A percentile compares a stretch with the other conserved stretches of the same genome.
phyloP scores from a whole-genome alignment of 2,797 vertebrate species.

The Mergus octosetaceus region DNA sequence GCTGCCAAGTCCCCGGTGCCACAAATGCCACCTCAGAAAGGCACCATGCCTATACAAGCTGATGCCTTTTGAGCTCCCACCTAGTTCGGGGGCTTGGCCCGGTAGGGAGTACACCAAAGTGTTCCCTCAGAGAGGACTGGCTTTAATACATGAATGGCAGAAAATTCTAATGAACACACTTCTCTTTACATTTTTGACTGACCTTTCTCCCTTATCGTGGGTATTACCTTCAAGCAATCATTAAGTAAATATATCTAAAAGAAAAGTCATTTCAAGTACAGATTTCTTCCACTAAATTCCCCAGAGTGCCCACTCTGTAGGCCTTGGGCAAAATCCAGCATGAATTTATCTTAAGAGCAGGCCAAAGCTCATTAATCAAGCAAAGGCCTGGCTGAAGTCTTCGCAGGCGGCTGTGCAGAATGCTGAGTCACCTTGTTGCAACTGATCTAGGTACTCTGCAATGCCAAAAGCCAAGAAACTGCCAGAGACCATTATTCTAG shows the following conservation, averaged over 20 bases:
- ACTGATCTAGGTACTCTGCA: conserved; percentile 36
- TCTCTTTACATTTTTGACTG: background rate
- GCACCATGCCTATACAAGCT: background rate
- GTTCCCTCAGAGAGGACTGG: background rate
- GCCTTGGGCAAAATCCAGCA: conserved; percentile 63
- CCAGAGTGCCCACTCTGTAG: conserved; percentile 34
- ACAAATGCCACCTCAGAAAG: background rate
- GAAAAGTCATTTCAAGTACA: conserved; percentile 66
- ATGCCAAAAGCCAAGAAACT: conserved; percentile 40
- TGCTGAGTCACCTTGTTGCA: conserved; percentile 40
- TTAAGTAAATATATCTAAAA: conserved; percentile 68
- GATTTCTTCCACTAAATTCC: conserved; percentile 42
- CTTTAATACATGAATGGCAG: background rate
- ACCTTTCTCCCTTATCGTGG: conserved; percentile 41
- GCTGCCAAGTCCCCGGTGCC: background rate
- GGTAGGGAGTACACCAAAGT: background rate
- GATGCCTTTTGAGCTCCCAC: background rate
- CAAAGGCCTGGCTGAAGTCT: conserved; percentile 51
- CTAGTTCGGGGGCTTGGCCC: background rate
- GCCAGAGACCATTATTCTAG: conserved; percentile 11
- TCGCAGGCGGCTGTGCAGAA: conserved; percentile 41
- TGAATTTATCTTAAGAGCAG: conserved; percentile 65
- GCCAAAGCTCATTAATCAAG: conserved; percentile 71
- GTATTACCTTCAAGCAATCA: conserved; percentile 66
- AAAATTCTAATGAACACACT: background rate